A percentile compares a stretch with the other conserved stretches of the same genome.
Evolutionary conservation across 2,113 vertebrate genomes (phyloP).

Genomic region (Collichthys lucidus): DNA sequence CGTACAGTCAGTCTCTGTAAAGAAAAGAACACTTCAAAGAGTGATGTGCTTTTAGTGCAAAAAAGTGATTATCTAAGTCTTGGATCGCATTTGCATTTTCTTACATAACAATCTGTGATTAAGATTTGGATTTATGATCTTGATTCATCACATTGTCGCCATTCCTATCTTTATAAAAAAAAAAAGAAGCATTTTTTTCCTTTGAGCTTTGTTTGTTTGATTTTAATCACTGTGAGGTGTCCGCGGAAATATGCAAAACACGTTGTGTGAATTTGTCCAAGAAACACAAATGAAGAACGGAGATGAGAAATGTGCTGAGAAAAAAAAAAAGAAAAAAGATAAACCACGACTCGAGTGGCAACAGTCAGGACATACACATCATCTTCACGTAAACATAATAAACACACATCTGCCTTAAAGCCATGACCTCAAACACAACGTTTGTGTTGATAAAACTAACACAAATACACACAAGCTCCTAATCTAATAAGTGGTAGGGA

Average conservation of each 20-base stretch:
- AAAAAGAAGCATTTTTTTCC: neutral
- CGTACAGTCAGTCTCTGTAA: neutral
- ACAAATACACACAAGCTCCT: constrained; percentile 23
- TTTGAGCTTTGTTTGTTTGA: constrained; percentile 9
- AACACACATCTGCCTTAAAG: constrained; percentile 33
- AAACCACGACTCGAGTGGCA: neutral
- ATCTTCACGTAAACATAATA: constrained; percentile 17
- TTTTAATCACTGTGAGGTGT: constrained; percentile 11
- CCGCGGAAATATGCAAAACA: constrained; percentile 9
- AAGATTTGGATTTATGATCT: neutral
- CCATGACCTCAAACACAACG: constrained; percentile 11
- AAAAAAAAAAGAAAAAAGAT: neutral
- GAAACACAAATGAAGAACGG: neutral
- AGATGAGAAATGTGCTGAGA: neutral
- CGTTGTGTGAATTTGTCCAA: neutral
- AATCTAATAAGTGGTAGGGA: constrained; percentile 29
- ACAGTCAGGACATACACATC: neutral
- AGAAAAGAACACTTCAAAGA: neutral
- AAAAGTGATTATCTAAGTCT: neutral
- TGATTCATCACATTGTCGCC: neutral
- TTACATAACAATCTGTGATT: neutral
- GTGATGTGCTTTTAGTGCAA: neutral
- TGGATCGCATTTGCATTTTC: neutral
- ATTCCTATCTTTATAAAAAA: neutral
- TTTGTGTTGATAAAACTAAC: constrained; percentile 30